Evolutionary conservation across 2,888 invertebrate genomes (phyloP).

Genomic region (Copidosoma aretas): DNA sequence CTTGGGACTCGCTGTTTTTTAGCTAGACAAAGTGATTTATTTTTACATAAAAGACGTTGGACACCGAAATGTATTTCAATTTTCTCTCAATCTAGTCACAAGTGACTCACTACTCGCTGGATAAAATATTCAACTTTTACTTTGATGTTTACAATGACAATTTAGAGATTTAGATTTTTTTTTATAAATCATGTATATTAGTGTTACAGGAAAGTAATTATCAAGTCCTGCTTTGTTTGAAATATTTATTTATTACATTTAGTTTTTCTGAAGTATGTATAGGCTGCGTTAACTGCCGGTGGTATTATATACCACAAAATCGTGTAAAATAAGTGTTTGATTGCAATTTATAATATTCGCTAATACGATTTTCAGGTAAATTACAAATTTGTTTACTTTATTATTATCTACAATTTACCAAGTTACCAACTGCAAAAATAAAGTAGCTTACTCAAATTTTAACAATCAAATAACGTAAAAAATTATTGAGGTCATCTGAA

Average conservation of each 20-base stretch:
- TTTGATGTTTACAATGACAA: neutral
- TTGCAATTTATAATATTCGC: no score
- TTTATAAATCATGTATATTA: neutral
- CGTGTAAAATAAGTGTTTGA: no score
- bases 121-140: slow-evolving; percentile 1
- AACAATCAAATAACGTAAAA: neutral
- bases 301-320: neutral
- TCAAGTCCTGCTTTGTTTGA: neutral
- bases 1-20: neutral
- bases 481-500: neutral
- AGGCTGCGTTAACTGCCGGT: neutral
- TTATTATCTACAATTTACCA: neutral
- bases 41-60: neutral
- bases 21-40: neutral
- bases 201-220: neutral
- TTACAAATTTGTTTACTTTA: neutral
- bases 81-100: slow-evolving; percentile 24
- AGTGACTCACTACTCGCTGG: slow-evolving; percentile 14
- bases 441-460: neutral
- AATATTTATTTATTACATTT: neutral
- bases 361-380: neutral
- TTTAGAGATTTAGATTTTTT: slow-evolving; percentile 2
- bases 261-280: neutral
- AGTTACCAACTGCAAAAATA: neutral
- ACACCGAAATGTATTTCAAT: slow-evolving; percentile 1